Evolutionary conservation across 2,113 vertebrate genomes (phyloP).

Genomic region (Upupa epops): DNA sequence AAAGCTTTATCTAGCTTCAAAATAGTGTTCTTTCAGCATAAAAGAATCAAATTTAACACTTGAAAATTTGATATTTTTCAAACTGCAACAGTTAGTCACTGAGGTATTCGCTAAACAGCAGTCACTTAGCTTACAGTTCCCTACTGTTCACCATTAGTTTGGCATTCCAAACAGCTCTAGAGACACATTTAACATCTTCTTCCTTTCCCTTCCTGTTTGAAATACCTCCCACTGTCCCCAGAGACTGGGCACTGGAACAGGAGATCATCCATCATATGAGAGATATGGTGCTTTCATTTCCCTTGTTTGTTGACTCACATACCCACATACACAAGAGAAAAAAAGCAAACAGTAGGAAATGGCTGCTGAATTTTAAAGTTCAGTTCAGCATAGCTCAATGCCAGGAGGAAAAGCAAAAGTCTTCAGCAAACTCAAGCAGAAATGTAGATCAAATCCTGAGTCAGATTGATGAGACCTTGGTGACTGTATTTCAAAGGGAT

Average conservation of each 20-base stretch:
- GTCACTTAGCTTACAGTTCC: fast-evolving
- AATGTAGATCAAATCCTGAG: slow-evolving; percentile 13
- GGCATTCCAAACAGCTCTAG: not conserved
- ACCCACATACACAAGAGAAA: not conserved
- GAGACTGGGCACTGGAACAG: not conserved
- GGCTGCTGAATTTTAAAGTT: not conserved
- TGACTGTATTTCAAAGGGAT: slow-evolving; percentile 28
- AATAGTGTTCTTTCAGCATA: too few species aligned
- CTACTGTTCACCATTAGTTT: not conserved
- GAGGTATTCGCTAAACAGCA: not conserved
- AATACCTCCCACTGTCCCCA: not conserved
- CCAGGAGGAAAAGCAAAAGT: not conserved
- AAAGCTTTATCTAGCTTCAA: too few species aligned
- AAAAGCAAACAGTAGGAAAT: not conserved
- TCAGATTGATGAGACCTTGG: slow-evolving; percentile 3
- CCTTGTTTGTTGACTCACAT: not conserved
- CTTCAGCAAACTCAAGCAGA: not conserved
- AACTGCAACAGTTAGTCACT: not conserved
- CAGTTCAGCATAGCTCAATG: not conserved
- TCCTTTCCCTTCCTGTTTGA: not conserved
- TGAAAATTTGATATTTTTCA: too few species aligned
- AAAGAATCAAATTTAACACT: too few species aligned
- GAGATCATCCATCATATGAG: not conserved
- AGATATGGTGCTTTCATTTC: fast-evolving
- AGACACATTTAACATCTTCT: not conserved